Conservation (phyloP, 2,797 vertebrate genomes). For the Trachops cirrhosus region DNA sequence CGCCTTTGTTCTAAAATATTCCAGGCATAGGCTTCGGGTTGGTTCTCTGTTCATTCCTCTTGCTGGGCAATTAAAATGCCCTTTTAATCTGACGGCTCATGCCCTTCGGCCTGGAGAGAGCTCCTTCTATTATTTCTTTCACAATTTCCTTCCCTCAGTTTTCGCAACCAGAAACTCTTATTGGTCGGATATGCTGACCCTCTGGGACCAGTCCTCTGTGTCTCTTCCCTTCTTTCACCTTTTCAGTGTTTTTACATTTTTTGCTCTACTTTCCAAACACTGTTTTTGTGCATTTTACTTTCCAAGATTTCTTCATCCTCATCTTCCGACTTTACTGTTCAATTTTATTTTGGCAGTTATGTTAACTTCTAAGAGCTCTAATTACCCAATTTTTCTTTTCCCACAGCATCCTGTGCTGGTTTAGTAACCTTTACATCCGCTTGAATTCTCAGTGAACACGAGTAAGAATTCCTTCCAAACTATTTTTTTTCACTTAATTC, state of each 20-base stretch:
- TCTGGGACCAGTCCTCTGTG: neutral
- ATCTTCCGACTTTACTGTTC: neutral
- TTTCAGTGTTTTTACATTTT: neutral
- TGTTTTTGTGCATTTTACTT: neutral
- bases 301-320: neutral
- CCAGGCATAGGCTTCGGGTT: neutral
- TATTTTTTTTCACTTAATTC: neutral
- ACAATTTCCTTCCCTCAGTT: neutral
- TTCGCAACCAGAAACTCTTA: neutral
- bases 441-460: neutral
- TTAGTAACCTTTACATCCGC: neutral
- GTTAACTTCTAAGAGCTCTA: neutral
- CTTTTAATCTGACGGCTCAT: neutral
- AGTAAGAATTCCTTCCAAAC: neutral
- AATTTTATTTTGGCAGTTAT: neutral
- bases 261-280: neutral
- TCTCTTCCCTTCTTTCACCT: neutral
- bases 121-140: neutral
- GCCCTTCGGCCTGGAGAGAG: neutral
- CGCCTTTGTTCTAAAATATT: neutral
- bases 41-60: neutral
- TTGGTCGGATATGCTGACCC: neutral
- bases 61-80: neutral
- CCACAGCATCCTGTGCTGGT: neutral
- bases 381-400: neutral